Base-by-base conservation (phyloP, 2,888 invertebrate genomes). In the Coenonympha glycerion region DNA sequence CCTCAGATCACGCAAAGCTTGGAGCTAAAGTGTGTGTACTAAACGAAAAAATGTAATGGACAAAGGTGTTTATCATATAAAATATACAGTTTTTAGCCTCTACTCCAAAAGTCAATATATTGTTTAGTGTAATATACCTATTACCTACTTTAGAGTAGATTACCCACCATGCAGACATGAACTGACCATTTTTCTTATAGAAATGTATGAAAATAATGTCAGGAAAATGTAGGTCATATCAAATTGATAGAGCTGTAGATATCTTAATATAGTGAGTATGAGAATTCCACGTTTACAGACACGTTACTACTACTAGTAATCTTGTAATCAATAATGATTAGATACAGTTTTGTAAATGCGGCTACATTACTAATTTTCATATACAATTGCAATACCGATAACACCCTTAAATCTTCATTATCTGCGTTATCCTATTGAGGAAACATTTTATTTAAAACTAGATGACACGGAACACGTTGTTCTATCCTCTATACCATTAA, bases 141-240 rank as follows among this genome's bases (percentile, higher is more conserved):
- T n/a, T n/a, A n/a, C n/a, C n/a, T n/a, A n/a, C n/a, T n/a, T 28
- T 28, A 1, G 5, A 13, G 11, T 11, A 22, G 1, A 8, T 22
- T 1, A 24, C n/a, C 24, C 24, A 24, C 9, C 24, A 24, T 8
- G 24, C 16, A 16, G 9, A 34, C 18, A 9, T 15, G 9, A 15
- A 15, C 11, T 11, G 11, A 15, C 37, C 24, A 15, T 5, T 3
- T 13, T 36, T 36, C 6, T 3, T 22, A 13, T 22, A 8, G 11
- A n/a, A 22, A 15, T 34, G 19, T n/a, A 34, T 34, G 34, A 34
- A 18, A 34, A 19, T 19, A 18, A 3, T 18, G 40, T 44, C 33
- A 21, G 13, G 21, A 39, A 44, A 21, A 44, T 33, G 31, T 31
- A 44, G 44, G 44, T 30, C 44, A 33, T 44, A 16, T 31, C 5